phyloP scores from a whole-genome alignment of 2,888 invertebrate species.

The Noctua pronuba region DNA sequence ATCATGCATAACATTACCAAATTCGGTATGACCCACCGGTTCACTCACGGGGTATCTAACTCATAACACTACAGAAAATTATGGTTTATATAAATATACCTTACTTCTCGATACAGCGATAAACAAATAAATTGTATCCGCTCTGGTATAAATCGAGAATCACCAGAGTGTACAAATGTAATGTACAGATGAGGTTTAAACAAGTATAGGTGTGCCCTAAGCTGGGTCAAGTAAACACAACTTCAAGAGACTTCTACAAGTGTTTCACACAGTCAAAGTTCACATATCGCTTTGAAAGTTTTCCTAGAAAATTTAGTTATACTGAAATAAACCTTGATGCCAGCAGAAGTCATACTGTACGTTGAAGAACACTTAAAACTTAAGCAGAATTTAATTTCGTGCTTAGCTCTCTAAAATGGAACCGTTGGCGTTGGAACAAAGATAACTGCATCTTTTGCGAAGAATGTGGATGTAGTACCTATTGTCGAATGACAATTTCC shows the following conservation, averaged over 20 bases:
- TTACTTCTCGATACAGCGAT: background rate
- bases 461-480: background rate
- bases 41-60: background rate
- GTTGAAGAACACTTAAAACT: slow-evolving; percentile 8
- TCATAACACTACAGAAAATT: background rate
- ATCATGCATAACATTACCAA: slow-evolving; percentile 52
- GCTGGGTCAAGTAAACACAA: background rate
- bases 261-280: background rate
- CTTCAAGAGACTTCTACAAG: background rate
- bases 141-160: background rate
- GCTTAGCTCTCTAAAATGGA: slow-evolving; percentile 9
- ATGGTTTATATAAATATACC: background rate
- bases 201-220: background rate
- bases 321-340: background rate
- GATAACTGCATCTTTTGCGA: slow-evolving; percentile 3
- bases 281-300: background rate
- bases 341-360: background rate
- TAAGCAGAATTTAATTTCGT: slow-evolving; percentile 21
- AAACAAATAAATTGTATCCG: background rate
- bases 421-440: slow-evolving; percentile 15
- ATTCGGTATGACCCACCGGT: slow-evolving; percentile 26
- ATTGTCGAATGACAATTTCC: slow-evolving; percentile 1
- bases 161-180: background rate
- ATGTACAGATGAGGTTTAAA: background rate
- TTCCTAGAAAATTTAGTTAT: background rate